Evolutionary conservation across 1,140 invertebrate genomes (phyloP), one percentile per base, ranked within the genome.

Genomic region (Apis laboriosa): DNA sequence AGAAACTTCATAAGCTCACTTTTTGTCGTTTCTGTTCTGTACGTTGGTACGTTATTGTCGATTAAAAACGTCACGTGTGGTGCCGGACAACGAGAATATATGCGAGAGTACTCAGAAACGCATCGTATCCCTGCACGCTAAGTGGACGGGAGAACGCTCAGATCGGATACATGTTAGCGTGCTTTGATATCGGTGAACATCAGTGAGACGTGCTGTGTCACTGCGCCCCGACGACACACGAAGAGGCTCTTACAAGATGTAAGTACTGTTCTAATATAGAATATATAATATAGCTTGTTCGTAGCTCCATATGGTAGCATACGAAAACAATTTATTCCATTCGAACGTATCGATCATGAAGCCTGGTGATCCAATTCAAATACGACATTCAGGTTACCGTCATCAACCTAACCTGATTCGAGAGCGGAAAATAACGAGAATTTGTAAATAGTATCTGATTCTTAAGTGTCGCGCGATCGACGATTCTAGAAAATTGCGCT

Each of bases 131-230:
- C 43, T 43, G 51, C 64, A 34, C 55, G 49, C 15, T n/a, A 43
- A 83, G 80, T 70, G 64, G 49, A 51, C 60, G 43, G 74, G 56
- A n/a, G 28, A 73, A 77, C 49, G 61, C 17, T 73, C 34, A 21
- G 55, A 84, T 71, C 73, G 81, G 82, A 84, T 87, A 84, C 68
- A 77, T 67, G 83, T 80, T 53, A 56, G 19, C 68, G 64, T 58
- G 58, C 63, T 61, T 49, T 63, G 70, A 77, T 28, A 56, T 63
- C 77, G 51, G 79, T 53, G 82, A 82, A 71, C 43, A 80, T 56
- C 77, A 43, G 85, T 77, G 85, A 87, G 75, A 84, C 82, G 86
- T 86, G 85, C 73, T 55, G 81, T 81, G 73, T 73, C 77, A 68
- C 66, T 72, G 85, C 77, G 86, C 68, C 86, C 85, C 85, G 86